These are phyloP conservation scores for Drosophila niveifrons DNA, from an alignment of 2,888 invertebrate species.

Conservation along the genomic window DNA sequence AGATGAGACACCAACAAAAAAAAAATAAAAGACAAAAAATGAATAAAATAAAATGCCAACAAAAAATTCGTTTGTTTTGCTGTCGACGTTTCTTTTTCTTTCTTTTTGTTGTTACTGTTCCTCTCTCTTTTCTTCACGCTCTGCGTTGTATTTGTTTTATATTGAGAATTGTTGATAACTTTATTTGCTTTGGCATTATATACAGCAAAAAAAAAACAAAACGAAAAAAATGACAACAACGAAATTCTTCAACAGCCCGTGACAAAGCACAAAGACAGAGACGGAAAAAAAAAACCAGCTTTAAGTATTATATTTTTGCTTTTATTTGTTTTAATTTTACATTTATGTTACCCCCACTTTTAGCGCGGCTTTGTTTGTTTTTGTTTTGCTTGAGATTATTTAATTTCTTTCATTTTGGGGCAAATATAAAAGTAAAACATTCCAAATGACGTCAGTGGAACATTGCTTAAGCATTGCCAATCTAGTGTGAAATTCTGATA, in stretches of 20 bases:
- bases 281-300: conserved; percentile 4
- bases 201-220: conserved; percentile 14
- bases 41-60: conserved; percentile 21
- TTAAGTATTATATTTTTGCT: conserved; percentile 41
- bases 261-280: conserved; percentile 45
- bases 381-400: conserved; percentile 14
- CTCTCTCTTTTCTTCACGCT: conserved; percentile 40
- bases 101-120: conserved; percentile 40
- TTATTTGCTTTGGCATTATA: conserved; percentile 66
- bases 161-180: conserved; percentile 76
- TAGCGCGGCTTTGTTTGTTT: conserved; percentile 25
- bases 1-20: conserved; percentile 30
- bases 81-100: conserved; percentile 38
- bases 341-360: conserved; percentile 23
- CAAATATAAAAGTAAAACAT: conserved; percentile 11
- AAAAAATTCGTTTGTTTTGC: conserved; percentile 68
- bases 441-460: conserved; percentile 43
- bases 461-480: conserved; percentile 6
- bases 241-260: conserved; percentile 53
- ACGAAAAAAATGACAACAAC: conserved; percentile 20
- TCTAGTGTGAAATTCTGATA: conserved; percentile 14
- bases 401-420: conserved; percentile 24
- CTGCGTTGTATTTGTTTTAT: conserved; percentile 35
- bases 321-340: conserved; percentile 47
- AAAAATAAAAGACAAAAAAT: conserved; percentile 38